A percentile compares a stretch with the other conserved stretches of the same genome.
Evolutionary conservation across 2,113 vertebrate genomes (phyloP).

Genomic region (Haemorhous mexicanus): DNA sequence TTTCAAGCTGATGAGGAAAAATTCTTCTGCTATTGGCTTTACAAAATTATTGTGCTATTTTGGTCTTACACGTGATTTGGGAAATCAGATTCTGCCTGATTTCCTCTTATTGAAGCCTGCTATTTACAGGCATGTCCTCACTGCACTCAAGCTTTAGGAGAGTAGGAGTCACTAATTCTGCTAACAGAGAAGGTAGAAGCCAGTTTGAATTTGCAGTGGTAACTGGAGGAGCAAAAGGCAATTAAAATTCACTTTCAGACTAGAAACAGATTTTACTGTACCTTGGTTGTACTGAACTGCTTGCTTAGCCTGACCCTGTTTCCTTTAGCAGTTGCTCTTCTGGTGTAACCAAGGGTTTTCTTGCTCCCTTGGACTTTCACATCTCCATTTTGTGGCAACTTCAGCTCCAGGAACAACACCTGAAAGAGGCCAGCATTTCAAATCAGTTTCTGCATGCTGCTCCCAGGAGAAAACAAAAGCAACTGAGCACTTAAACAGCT

Average conservation of each 20-base stretch:
- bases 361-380: conserved; percentile 75
- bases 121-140: background rate
- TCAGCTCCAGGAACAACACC: conserved; percentile 93
- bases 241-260: background rate
- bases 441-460: background rate
- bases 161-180: background rate
- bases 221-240: background rate
- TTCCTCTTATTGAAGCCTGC: background rate
- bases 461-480: conserved; percentile 17
- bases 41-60: conserved; percentile 39
- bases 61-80: background rate
- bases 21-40: background rate
- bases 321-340: conserved; percentile 73
- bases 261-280: conserved; percentile 48
- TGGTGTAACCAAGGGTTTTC: conserved; percentile 90
- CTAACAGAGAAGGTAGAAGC: background rate
- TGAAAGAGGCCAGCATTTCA: conserved; percentile 60
- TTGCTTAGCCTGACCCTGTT: conserved; percentile 75
- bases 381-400: conserved; percentile 89
- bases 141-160: background rate
- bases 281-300: conserved; percentile 94
- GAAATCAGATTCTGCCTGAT: background rate
- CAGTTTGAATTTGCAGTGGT: background rate
- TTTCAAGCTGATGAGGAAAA: conserved; percentile 13
- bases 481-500: background rate